These are phyloP conservation scores for Synanthedon tipuliformis DNA, from an alignment of 2,888 invertebrate genomes.

Conservation along the genomic window DNA sequence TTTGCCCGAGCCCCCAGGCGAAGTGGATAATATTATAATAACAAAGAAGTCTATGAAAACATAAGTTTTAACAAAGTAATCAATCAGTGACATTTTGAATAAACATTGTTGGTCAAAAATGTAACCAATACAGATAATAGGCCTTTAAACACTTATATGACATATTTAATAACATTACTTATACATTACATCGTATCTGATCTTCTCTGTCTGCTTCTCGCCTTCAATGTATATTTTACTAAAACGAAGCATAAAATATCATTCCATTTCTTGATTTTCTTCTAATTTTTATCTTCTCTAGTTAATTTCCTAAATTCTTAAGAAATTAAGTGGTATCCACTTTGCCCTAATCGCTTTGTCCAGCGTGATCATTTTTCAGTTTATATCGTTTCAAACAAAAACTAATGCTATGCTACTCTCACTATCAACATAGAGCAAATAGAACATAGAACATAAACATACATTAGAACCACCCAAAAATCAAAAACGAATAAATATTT, in stretches of 20 bases:
- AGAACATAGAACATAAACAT: not conserved
- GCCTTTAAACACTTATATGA: not conserved
- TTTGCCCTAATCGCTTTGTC: not conserved
- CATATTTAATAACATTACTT: not conserved
- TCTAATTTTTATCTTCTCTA: conserved; percentile 4
- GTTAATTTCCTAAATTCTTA: not conserved
- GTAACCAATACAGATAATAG: not conserved
- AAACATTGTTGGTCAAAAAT: not conserved
- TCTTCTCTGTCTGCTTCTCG: not conserved
- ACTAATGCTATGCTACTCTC: too few relatives aligned
- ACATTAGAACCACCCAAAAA: too few relatives aligned
- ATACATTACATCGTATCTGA: not conserved
- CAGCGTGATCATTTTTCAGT: not conserved
- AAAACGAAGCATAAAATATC: not conserved
- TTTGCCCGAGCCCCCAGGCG: not conserved
- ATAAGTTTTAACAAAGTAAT: not conserved
- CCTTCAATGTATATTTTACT: not conserved
- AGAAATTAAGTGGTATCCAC: not conserved
- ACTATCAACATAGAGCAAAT: not conserved
- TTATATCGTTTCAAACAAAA: not conserved
- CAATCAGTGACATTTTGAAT: not conserved
- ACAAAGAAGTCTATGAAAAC: not conserved
- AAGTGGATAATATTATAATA: not conserved
- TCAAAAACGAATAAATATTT: too few relatives aligned
- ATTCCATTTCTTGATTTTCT: conserved; percentile 1